phyloP scores from a whole-genome alignment of 2,113 vertebrate species.

The Chloroceryle aenea region DNA sequence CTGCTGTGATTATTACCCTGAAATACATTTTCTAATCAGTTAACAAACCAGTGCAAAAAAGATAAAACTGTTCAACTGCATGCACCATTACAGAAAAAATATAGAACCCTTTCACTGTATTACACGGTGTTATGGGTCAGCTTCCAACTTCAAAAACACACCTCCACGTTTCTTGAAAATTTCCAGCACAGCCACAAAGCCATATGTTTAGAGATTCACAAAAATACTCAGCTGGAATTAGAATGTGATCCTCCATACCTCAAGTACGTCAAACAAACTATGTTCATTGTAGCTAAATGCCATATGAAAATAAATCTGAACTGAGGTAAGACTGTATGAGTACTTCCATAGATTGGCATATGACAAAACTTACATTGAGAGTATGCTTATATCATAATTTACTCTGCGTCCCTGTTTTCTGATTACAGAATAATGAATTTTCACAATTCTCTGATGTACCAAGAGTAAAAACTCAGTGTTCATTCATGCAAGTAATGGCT shows the following conservation, averaged over 20 bases:
- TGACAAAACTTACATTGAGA: background rate
- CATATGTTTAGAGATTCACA: constrained; percentile 35
- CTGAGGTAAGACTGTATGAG: background rate
- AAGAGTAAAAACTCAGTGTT: background rate
- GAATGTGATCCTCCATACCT: background rate
- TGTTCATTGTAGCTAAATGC: background rate
- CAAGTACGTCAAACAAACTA: background rate
- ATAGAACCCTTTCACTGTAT: background rate
- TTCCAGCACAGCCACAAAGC: background rate
- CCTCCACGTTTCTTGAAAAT: constrained; percentile 24
- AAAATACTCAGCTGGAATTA: background rate
- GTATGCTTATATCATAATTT: background rate
- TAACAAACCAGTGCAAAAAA: background rate
- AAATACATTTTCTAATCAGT: background rate
- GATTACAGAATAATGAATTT: constrained; percentile 20
- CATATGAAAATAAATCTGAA: background rate
- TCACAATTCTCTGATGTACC: background rate
- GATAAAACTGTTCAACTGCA: background rate
- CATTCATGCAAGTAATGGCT: background rate
- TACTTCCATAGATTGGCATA: background rate
- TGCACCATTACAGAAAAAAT: background rate
- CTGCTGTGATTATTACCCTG: background rate
- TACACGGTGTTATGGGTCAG: background rate
- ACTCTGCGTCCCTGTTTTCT: background rate
- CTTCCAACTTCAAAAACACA: constrained; percentile 37